A percentile compares a stretch with the other conserved stretches of the same genome.
Conservation (phyloP, 2,888 invertebrate genomes). For the Pyralis farinalis region DNA sequence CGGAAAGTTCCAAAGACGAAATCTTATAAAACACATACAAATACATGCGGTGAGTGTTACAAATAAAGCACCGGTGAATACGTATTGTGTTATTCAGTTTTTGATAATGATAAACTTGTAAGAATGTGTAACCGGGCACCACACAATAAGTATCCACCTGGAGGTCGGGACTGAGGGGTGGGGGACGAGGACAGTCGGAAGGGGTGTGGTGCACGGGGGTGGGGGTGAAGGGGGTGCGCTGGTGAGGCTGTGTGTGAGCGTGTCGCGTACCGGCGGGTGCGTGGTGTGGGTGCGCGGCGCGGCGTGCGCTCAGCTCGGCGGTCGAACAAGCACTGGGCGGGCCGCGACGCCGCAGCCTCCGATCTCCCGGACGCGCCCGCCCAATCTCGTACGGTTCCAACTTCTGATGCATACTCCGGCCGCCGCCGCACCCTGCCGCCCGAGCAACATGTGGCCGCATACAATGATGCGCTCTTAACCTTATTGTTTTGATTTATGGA, state of each 20-base stretch:
- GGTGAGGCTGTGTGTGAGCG: constrained; percentile 50
- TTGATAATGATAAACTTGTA: constrained; percentile 19
- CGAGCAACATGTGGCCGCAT: constrained; percentile 10
- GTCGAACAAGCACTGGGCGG: constrained; percentile 68
- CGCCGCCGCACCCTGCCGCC: constrained; percentile 1
- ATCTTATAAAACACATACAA: background rate
- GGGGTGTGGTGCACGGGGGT: constrained; percentile 9
- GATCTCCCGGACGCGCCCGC: constrained; percentile 55
- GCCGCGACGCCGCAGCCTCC: constrained; percentile 50
- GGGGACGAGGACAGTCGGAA: constrained; percentile 18
- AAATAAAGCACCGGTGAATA: constrained; percentile 24
- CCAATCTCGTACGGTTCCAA: constrained; percentile 37
- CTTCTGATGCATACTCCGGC: constrained; percentile 42
- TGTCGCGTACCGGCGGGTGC: constrained; percentile 75
- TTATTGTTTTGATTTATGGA: background rate
- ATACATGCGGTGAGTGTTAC: constrained; percentile 2
- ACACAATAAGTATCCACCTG: constrained; percentile 58
- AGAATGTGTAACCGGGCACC: constrained; percentile 27
- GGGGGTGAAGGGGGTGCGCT: constrained; percentile 18
- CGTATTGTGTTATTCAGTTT: constrained; percentile 23
- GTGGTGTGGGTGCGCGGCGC: constrained; percentile 60
- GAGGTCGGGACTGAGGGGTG: constrained; percentile 14
- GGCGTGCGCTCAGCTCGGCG: constrained; percentile 74
- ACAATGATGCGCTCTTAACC: constrained; percentile 13
- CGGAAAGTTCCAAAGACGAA: background rate